A percentile compares a stretch with the other conserved stretches of the same genome.
phyloP scores from a whole-genome alignment of 2,888 invertebrate species.

The Tribolium freemani region DNA sequence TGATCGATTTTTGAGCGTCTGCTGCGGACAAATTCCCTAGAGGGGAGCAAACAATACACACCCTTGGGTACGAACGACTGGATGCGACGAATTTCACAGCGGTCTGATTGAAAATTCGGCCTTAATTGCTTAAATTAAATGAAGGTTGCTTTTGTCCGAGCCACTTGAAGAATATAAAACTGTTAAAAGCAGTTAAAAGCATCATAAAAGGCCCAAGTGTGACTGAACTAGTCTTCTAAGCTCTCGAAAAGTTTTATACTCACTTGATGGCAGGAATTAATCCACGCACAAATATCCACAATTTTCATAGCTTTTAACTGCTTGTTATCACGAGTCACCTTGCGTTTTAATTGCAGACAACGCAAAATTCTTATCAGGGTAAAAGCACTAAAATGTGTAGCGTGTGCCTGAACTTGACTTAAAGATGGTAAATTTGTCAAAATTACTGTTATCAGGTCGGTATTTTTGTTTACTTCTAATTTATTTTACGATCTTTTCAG shows the following conservation, averaged over 20 bases:
- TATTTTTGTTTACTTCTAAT: neutral
- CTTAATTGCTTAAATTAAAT: neutral
- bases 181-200: conserved; percentile 7
- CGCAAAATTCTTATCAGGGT: too few relatives aligned
- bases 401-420: too few relatives aligned
- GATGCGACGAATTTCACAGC: neutral
- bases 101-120: neutral
- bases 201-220: conserved; percentile 1
- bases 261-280: too few relatives aligned
- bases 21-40: conserved; percentile 1
- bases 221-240: neutral
- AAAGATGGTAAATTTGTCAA: neutral
- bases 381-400: neutral
- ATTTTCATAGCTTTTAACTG: too few relatives aligned
- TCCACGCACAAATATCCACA: too few relatives aligned
- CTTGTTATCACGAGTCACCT: too few relatives aligned
- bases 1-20: conserved; percentile 9
- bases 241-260: neutral
- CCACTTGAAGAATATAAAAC: neutral
- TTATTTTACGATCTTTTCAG: neutral
- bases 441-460: neutral
- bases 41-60: conserved; percentile 21
- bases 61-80: neutral
- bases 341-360: too few relatives aligned
- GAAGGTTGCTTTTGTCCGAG: neutral